phyloP scores from a whole-genome alignment of 2,113 vertebrate genomes.

The Cygnus buccinator region DNA sequence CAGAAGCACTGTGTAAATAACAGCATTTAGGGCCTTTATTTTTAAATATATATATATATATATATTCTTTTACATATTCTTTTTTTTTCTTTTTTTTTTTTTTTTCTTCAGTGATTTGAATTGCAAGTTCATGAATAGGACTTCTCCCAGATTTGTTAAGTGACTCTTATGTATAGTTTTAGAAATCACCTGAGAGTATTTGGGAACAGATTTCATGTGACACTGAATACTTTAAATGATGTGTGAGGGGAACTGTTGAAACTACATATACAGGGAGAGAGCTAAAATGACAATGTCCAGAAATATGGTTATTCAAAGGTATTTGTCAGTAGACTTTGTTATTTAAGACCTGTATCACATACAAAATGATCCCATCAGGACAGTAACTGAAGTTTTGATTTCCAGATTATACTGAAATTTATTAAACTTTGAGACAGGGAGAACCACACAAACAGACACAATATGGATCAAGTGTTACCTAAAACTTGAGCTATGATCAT shows the following conservation, averaged over 20 bases:
- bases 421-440: not conserved
- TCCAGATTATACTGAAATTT: not conserved
- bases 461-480: not conserved
- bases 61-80: not conserved
- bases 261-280: not conserved
- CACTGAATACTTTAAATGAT: not conserved
- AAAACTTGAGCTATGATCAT: not conserved
- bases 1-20: not conserved
- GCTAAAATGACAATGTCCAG: not conserved
- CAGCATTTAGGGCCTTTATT: not conserved
- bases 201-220: not conserved
- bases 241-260: not conserved
- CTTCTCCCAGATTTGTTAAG: not conserved
- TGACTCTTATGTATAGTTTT: not conserved
- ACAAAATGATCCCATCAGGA: not conserved
- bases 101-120: not conserved
- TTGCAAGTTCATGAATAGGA: not conserved
- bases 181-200: not conserved
- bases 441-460: not conserved
- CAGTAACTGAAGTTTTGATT: not conserved
- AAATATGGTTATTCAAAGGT: not conserved
- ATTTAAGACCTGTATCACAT: not conserved
- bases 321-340: not conserved
- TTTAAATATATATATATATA: too few species aligned
- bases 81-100: not conserved